Percentiles rank a stretch among this genome's conserved stretches.
These are phyloP conservation scores for Mesorhabditis belari DNA, from an alignment of 2,888 invertebrate genomes.

Conservation along the genomic window DNA sequence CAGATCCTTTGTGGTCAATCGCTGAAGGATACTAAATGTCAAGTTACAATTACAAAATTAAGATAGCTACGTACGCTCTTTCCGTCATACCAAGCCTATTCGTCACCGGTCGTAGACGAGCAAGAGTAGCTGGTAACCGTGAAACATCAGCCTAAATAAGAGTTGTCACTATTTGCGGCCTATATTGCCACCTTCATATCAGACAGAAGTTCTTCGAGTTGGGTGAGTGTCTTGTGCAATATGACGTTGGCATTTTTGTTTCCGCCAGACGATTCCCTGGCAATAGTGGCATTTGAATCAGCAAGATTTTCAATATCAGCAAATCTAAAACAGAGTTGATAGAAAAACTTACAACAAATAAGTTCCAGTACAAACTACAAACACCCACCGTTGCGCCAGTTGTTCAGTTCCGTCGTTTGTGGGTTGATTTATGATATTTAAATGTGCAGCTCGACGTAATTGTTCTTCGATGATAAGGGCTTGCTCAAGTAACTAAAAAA, in stretches of 20 bases:
- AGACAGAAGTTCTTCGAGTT: constrained; percentile 90
- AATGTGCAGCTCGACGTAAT: constrained; percentile 86
- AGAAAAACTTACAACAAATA: not conserved
- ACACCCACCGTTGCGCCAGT: constrained; percentile 16
- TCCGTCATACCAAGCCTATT: constrained; percentile 97
- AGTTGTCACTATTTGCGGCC: constrained; percentile 97
- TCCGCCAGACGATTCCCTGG: constrained; percentile 83
- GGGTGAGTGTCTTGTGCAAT: constrained; percentile 83
- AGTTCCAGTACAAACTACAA: constrained; percentile 68
- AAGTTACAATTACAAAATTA: not conserved
- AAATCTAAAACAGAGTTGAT: constrained; percentile 60
- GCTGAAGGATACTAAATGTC: constrained; percentile 43
- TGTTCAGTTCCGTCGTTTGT: constrained; percentile 27
- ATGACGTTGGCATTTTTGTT: constrained; percentile 98
- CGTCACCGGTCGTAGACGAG: constrained; percentile 93
- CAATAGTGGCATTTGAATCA: constrained; percentile 94
- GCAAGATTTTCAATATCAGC: constrained; percentile 85
- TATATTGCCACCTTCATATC: too few relatives aligned
- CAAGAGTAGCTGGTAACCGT: constrained; percentile 89
- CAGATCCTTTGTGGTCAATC: constrained; percentile 50
- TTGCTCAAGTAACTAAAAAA: constrained; percentile 77
- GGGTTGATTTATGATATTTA: constrained; percentile 72
- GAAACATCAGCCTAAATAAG: constrained; percentile 94
- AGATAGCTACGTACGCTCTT: constrained; percentile 57
- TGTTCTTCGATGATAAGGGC: constrained; percentile 98